Base-by-base conservation (phyloP, 2,888 invertebrate species). In the Bombyx huttoni region DNA sequence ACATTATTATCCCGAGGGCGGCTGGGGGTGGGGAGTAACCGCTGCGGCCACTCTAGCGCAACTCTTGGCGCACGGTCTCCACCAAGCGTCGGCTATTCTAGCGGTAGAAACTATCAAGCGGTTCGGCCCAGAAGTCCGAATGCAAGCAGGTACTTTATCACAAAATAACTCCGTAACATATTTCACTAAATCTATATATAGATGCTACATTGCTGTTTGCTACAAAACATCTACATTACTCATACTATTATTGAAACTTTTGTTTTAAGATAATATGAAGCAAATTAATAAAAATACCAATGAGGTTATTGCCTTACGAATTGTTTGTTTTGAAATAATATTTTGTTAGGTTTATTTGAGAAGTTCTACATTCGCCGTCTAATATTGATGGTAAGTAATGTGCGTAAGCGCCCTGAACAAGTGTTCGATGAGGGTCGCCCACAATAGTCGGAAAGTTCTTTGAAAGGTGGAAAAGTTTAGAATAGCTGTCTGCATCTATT, bases 1-100 rank as follows among this genome's bases (percentile, higher is more conserved):
- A 65, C 94, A 96, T 70, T 95, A 95, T 81, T 96, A 95, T 78
- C 95, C 95, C 40, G 96, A 96, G 79, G 95, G 95, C 8, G 95
- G 95, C 0, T 96, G 95, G 95, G 96, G 96, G 7, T 96, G 95
- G 94, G 91, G 94, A 51, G 92, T 96, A 51, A 90, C 94, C 1
- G 86, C 90, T 13, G 93, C 92, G 34, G 94, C 93, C 13, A 90
- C 94, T 24, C 77, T 94, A 33, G 94, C 92, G 46, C 94, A 96
- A 75, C 84, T 94, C 40, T 80, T 96, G 45, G 91, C 93, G 14
- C 93, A 94, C 66, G 96, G 96, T 0, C 81, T 94, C 60, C 93
- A 95, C 61, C 90, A 92, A 47, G 91, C 92, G n/a, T 85, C 89
- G 35, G 91, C 91, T 9, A 87, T 92, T 47, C 75, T 93, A 53